Evolutionary conservation across 2,797 vertebrate genomes (phyloP), one percentile per base, ranked within the genome.

Genomic region (Sardinella longiceps): DNA sequence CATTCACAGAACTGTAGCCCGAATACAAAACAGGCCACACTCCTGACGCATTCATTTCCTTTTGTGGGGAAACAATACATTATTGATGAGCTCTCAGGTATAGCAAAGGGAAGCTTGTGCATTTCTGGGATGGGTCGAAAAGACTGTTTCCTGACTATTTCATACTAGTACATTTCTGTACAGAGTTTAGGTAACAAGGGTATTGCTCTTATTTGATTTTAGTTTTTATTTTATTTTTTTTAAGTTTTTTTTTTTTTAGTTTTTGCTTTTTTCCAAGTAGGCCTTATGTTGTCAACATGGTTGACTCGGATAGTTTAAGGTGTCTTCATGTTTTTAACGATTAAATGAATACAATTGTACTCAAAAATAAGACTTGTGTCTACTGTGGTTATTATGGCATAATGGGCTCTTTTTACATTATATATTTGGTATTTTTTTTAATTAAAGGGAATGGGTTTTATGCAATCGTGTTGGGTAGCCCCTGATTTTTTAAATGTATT

Each of bases 401-500:
- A n/a, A 60, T 66, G 63, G 63, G 58, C 58, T 10, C 10, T 70
- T 70, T 70, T 37, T 37, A 70, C 70, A 43, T 39, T 5, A 77
- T 43, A 43, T 77, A 77, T 77, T 77, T 77, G 70, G 70, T 77
- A n/a, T n/a, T n/a, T 18, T 23, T 77, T 33, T 77, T 37, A 77
- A 77, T 77, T 77, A 77, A 77, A 43, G 70, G 70, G 70, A 77
- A 77, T 77, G 70, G 33, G 37, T 39, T 74, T 74, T 74, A 74
- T 74, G 66, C 33, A 39, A 30, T 74, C 37, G 18, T 39, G 33
- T 74, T 18, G 30, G 66, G 66, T 37, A 77, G 20, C 70, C 70
- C 70, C 70, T 77, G 70, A 77, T 43, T 77, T 77, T 74, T 77
- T 23, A 37, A 66, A 39, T 77, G 37, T 77, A 23, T 1, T 77